Evolutionary conservation across 1,140 invertebrate species (phyloP).

Genomic region (Drosophila busckii): DNA sequence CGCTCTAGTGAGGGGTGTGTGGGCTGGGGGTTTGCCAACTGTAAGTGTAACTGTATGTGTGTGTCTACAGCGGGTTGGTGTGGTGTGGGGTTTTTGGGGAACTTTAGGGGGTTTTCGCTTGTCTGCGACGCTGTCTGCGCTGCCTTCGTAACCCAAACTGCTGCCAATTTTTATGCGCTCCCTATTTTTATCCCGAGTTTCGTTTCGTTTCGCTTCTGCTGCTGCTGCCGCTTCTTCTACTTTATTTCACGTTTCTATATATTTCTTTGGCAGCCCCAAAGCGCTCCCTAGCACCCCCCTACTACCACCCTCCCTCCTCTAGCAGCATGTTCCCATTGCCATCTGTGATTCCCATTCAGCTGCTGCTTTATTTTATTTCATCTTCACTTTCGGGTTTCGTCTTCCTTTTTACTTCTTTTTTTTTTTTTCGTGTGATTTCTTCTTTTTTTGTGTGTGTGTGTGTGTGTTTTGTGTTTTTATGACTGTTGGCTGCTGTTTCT

Average conservation of each 20-base stretch:
- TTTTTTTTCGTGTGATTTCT: neutral
- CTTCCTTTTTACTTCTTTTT: constrained; percentile 54
- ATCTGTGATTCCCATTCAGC: constrained; percentile 36
- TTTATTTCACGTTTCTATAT: constrained; percentile 2
- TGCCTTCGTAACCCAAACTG: constrained; percentile 43
- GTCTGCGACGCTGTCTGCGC: constrained; percentile 70
- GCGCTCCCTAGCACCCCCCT: constrained; percentile 13
- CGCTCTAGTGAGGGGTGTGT: no score
- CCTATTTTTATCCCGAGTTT: constrained; percentile 49
- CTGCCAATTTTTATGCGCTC: constrained; percentile 76
- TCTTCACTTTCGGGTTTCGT: constrained; percentile 75
- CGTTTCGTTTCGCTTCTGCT: constrained; percentile 19
- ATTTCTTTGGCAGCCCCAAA: constrained; percentile 14
- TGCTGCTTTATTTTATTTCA: constrained; percentile 74
- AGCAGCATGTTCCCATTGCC: neutral
- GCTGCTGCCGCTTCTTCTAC: neutral
- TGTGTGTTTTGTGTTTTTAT: constrained; percentile 22
- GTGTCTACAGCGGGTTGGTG: neutral
- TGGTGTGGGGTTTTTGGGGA: constrained; percentile 1
- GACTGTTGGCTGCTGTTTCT: constrained; percentile 49
- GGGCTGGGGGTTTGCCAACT: no score
- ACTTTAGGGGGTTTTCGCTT: constrained; percentile 47
- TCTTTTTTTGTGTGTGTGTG: neutral
- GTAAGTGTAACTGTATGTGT: no score
- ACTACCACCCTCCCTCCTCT: neutral